Evolutionary conservation across 2,113 vertebrate species (phyloP).

Genomic region (Mus spicilegus): DNA sequence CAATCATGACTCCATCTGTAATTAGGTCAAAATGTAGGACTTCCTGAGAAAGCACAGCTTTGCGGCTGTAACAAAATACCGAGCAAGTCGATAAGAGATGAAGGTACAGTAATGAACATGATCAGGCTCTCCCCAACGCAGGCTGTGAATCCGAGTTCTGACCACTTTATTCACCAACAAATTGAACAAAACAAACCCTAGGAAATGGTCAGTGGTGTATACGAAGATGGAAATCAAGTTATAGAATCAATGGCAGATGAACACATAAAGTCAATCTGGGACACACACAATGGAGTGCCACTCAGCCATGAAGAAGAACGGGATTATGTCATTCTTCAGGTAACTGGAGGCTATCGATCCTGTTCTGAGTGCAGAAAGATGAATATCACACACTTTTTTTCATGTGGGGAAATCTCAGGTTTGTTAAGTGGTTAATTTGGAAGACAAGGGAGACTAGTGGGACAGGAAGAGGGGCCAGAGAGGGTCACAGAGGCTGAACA

Average conservation of each 20-base stretch:
- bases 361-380: background rate
- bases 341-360: no score
- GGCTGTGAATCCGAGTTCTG: background rate
- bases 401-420: background rate
- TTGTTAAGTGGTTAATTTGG: background rate
- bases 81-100: background rate
- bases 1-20: background rate
- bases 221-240: background rate
- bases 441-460: background rate
- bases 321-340: background rate
- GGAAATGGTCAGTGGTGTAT: background rate
- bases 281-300: background rate
- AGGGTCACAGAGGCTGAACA: background rate
- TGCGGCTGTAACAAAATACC: background rate
- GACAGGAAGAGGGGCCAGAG: background rate
- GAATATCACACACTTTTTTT: background rate
- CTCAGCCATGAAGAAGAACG: background rate
- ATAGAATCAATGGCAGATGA: background rate
- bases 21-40: background rate
- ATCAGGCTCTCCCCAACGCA: background rate
- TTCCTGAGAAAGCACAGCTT: background rate
- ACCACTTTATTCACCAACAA: background rate
- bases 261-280: background rate
- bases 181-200: background rate
- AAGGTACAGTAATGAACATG: background rate